Conservation (phyloP, 30 jellyfish, hydroid and myxozoan genomes). For the Catostylus mosaicus region DNA sequence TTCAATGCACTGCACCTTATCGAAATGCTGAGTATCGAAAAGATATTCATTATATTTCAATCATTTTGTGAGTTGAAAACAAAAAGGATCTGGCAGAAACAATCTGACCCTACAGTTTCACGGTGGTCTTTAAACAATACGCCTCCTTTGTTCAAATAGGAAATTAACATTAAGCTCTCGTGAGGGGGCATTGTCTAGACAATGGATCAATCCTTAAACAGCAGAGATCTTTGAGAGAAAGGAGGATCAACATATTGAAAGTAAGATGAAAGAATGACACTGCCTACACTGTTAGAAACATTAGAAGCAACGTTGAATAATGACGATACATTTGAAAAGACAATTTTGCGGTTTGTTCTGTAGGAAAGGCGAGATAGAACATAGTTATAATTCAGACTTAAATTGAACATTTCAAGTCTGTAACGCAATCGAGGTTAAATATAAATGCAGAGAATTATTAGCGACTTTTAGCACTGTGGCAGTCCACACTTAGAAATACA, state of each 20-base stretch:
- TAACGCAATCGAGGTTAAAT: no score
- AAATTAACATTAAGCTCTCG: slow-evolving; percentile 8
- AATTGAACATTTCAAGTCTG: no score
- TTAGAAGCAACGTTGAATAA: not conserved
- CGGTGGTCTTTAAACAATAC: not conserved
- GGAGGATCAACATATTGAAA: not conserved
- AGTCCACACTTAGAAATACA: not conserved
- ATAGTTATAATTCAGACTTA: no score
- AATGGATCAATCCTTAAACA: not conserved
- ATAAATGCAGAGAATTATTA: no score
- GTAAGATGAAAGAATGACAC: not conserved
- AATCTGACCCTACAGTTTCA: not conserved
- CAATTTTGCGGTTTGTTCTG: not conserved
- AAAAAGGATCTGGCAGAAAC: not conserved
- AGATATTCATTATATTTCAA: not conserved
- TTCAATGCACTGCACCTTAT: no score
- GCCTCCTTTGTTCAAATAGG: slow-evolving; percentile 1
- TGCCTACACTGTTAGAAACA: not conserved
- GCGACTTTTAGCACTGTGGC: not conserved
- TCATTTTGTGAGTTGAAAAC: no score
- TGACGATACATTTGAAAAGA: not conserved
- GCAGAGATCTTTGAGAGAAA: not conserved
- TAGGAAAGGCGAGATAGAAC: no score
- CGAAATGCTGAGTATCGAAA: no score
- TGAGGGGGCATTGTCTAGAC: slow-evolving; percentile 19